phyloP scores from a whole-genome alignment of 2,113 vertebrate genomes.

The Oncorhynchus nerka region DNA sequence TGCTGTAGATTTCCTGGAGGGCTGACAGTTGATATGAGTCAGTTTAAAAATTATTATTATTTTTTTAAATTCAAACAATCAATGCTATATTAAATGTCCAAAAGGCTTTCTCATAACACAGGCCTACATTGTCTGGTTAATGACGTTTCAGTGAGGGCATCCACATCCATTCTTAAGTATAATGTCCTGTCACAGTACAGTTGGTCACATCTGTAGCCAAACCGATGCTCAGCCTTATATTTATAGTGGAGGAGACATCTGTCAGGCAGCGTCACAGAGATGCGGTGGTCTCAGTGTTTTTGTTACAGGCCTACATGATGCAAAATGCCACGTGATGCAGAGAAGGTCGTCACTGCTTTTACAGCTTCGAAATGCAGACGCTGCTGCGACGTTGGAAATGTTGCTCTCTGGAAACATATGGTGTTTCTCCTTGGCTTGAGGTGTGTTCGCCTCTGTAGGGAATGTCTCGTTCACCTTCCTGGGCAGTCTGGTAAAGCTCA shows the following conservation, averaged over 20 bases:
- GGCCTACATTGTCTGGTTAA: neutral
- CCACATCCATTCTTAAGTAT: neutral
- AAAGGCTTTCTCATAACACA: neutral
- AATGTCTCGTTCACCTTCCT: neutral
- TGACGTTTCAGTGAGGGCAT: conserved; percentile 23
- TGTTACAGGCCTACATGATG: conserved; percentile 32
- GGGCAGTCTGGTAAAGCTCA: neutral
- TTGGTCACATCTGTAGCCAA: conserved; percentile 52
- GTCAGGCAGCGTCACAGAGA: conserved; percentile 31
- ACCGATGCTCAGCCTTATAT: conserved; percentile 28
- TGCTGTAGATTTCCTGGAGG: too few species aligned
- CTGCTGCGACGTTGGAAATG: neutral
- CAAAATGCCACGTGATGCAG: conserved; percentile 25
- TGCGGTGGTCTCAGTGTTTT: conserved; percentile 42
- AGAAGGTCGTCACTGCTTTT: neutral
- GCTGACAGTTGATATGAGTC: too few species aligned
- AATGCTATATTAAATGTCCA: neutral
- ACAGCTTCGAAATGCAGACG: neutral
- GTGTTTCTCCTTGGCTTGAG: neutral
- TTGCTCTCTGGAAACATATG: neutral
- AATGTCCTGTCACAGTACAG: conserved; percentile 15
- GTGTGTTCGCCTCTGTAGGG: neutral
- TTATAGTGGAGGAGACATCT: conserved; percentile 52
- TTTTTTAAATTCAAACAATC: too few species aligned
- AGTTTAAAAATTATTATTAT: too few species aligned